Base-by-base conservation (phyloP, 2,888 invertebrate genomes). In the Liodrosophila aerea region DNA sequence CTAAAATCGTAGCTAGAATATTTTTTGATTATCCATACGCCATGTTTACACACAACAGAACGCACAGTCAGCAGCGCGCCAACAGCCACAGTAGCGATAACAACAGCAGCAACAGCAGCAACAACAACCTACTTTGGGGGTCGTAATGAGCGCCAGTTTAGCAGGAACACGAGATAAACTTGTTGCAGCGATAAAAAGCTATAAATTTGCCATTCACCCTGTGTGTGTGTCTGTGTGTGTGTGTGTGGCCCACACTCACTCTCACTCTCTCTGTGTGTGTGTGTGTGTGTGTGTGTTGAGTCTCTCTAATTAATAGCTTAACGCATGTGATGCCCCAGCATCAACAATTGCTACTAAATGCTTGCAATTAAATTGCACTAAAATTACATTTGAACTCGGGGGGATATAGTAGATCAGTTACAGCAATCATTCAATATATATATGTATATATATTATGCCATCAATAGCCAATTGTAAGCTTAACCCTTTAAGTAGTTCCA, bases 111-210 rank as follows among this genome's bases (percentile, higher is more conserved):
- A 53, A 15, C 33, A 47, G 12, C 51, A 56, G 12, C 52, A 54
- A 41, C 27, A 36, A 13, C 29, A 37, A 9, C 45, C 46, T n/a
- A n/a, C 33, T 43, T 34, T 39, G 43, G 47, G 59, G 59, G 53
- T 51, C 71, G 64, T 80, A 80, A 80, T 78, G 83, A 76, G 83
- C 78, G 63, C 51, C 73, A 67, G 77, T 77, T 22, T 77, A 61
- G 77, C 67, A 64, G 73, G 64, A 77, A 73, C 70, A 77, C 59
- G 65, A 73, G 83, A 80, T 80, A 78, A 80, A 82, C 78, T 80
- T 80, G 83, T 80, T 80, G 78, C 78, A 71, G 68, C 83, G 66
- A 80, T 78, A 82, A 82, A 71, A 76, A 60, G 66, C 83, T 56
- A 80, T 80, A 80, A 80, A 82, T 78, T 82, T 73, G 16, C 63